These are phyloP conservation scores for Gopherus evgoodei DNA, from an alignment of 2,113 vertebrate genomes.

Conservation along the genomic window DNA sequence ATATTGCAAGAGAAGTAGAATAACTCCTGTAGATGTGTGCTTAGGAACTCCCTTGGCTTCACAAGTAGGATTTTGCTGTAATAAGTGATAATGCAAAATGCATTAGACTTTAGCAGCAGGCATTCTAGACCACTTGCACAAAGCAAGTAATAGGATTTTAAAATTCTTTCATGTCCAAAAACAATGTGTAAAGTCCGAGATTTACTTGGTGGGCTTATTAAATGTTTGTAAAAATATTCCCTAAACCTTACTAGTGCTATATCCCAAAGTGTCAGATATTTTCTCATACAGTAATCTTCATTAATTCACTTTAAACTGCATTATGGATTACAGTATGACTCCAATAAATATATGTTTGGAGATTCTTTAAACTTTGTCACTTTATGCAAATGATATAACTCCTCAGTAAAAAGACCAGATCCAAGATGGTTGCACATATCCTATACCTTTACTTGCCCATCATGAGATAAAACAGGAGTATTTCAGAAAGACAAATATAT, in stretches of 20 bases:
- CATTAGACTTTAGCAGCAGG: slow-evolving; percentile 13
- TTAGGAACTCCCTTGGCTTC: slow-evolving; percentile 66
- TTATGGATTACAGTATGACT: slow-evolving; percentile 4
- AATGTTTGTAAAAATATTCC: neutral
- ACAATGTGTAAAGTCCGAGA: slow-evolving; percentile 31
- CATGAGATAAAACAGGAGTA: neutral
- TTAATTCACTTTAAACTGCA: slow-evolving; percentile 39
- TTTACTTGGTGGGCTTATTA: neutral
- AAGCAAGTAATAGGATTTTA: slow-evolving; percentile 55
- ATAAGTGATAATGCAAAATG: slow-evolving; percentile 66
- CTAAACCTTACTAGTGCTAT: neutral
- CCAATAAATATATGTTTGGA: neutral
- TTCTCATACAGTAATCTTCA: neutral
- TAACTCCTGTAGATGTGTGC: slow-evolving; percentile 44
- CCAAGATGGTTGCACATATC: neutral
- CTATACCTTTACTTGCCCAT: neutral
- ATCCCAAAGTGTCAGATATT: neutral
- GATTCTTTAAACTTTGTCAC: neutral
- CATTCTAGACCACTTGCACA: slow-evolving; percentile 14
- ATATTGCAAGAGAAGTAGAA: slow-evolving; percentile 38
- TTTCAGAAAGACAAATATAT: neutral
- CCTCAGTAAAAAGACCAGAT: neutral
- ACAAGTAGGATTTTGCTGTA: slow-evolving; percentile 64
- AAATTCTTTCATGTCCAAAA: slow-evolving; percentile 41
- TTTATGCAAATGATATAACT: neutral